Conservation (phyloP, 2,888 invertebrate genomes). For the Pinctada fucata region DNA sequence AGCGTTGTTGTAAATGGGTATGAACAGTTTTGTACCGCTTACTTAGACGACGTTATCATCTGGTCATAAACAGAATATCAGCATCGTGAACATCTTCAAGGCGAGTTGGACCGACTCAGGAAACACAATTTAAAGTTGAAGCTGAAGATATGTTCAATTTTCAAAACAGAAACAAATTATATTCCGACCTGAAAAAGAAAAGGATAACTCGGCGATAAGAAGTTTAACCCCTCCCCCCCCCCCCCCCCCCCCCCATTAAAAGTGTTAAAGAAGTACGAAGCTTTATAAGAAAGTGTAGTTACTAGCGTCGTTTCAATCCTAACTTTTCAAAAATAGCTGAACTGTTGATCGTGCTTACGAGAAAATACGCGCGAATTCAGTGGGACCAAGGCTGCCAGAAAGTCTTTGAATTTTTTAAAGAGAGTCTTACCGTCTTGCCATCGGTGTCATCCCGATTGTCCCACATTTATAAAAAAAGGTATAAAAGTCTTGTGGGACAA, state of each 20-base stretch:
- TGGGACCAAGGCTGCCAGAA: not conserved
- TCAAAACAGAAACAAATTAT: constrained; percentile 21
- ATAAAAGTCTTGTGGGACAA: too few relatives aligned
- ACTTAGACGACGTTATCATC: constrained; percentile 18
- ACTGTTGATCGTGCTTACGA: not conserved
- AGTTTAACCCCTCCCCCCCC: not conserved
- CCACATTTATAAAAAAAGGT: too few relatives aligned
- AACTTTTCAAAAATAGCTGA: not conserved
- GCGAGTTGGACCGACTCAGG: constrained; percentile 10
- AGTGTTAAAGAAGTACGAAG: too few relatives aligned
- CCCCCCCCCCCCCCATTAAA: too few relatives aligned
- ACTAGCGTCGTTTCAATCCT: too few relatives aligned
- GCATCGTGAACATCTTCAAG: not conserved
- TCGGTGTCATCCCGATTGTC: too few relatives aligned
- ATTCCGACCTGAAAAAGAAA: not conserved
- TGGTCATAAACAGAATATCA: constrained; percentile 1
- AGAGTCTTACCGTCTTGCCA: not conserved
- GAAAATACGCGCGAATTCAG: not conserved
- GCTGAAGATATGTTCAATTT: constrained; percentile 28
- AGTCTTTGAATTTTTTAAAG: not conserved
- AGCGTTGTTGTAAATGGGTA: not conserved
- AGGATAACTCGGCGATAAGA: not conserved
- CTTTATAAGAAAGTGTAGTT: too few relatives aligned
- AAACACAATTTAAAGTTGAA: constrained; percentile 24
- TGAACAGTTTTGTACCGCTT: constrained; percentile 8